Conservation (phyloP, 1,140 invertebrate genomes). For the Trichomalopsis sarcophagae region DNA sequence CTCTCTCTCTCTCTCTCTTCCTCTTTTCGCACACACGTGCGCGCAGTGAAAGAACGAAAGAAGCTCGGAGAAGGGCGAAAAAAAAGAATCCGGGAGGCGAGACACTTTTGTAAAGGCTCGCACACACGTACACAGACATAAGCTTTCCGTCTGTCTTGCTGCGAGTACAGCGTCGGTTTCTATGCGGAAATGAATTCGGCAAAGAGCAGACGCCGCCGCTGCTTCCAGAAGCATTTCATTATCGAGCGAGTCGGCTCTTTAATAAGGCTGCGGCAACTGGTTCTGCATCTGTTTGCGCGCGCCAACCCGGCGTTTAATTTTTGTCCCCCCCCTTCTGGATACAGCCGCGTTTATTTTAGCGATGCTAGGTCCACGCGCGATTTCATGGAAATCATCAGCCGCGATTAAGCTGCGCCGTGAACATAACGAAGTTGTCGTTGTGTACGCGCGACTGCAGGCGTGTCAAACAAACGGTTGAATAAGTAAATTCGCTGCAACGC, state of each 20-base stretch:
- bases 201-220: neutral
- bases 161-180: neutral
- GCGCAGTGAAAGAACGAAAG: conserved; percentile 9
- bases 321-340: neutral
- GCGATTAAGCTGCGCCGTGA: neutral
- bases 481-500: conserved; percentile 9
- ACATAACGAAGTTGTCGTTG: conserved; percentile 17
- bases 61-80: neutral
- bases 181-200: conserved; percentile 23
- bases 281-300: neutral
- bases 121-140: too few relatives aligned
- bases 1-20: too few relatives aligned
- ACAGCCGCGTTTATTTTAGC: neutral
- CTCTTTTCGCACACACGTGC: neutral
- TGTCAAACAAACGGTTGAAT: conserved; percentile 5
- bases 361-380: neutral
- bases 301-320: neutral
- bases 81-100: conserved; percentile 4
- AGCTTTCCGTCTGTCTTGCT: neutral
- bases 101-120: conserved; percentile 24
- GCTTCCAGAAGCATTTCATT: conserved; percentile 25
- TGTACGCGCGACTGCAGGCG: neutral
- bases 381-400: conserved; percentile 21
- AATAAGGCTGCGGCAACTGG: neutral
- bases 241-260: neutral